A percentile compares a stretch with the other conserved stretches of the same genome.
Evolutionary conservation across 23 tunicate genomes (phyloP).

Genomic region (Halocynthia roretzi): DNA sequence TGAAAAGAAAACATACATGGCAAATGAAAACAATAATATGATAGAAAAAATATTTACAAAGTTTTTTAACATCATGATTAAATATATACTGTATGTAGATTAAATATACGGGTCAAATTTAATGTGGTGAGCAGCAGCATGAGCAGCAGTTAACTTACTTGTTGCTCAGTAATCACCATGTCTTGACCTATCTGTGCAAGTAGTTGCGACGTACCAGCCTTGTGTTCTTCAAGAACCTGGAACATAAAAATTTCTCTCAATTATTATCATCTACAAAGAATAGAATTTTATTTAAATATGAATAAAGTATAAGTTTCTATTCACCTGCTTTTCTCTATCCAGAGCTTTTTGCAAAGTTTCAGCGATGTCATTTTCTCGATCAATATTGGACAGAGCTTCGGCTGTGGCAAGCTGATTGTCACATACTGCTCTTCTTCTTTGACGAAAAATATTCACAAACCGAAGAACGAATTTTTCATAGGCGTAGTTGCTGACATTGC

Average conservation of each 20-base stretch:
- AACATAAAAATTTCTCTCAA: neutral
- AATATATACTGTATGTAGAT: too few species aligned
- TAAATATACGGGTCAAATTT: too few species aligned
- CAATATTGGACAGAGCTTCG: conserved; percentile 66
- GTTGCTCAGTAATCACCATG: conserved; percentile 91
- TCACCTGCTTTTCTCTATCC: conserved; percentile 81
- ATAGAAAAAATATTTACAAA: too few species aligned
- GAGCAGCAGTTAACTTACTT: conserved; percentile 42
- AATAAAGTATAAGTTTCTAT: neutral
- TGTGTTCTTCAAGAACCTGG: conserved; percentile 85
- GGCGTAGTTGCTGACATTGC: conserved; percentile 73
- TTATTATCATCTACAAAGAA: too few species aligned
- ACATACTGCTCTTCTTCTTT: conserved; percentile 53
- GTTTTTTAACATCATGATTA: too few species aligned
- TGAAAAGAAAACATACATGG: neutral
- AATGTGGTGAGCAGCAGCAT: too few species aligned
- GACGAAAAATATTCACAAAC: conserved; percentile 49
- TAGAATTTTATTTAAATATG: neutral
- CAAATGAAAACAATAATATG: too few species aligned
- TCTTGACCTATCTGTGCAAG: conserved; percentile 93
- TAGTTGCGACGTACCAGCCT: conserved; percentile 65
- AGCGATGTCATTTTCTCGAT: conserved; percentile 71
- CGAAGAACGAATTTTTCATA: conserved; percentile 76
- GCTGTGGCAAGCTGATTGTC: conserved; percentile 38
- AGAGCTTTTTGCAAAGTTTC: conserved; percentile 73